Conservation (phyloP, 2,888 invertebrate genomes). For the Phalera bucephala region DNA sequence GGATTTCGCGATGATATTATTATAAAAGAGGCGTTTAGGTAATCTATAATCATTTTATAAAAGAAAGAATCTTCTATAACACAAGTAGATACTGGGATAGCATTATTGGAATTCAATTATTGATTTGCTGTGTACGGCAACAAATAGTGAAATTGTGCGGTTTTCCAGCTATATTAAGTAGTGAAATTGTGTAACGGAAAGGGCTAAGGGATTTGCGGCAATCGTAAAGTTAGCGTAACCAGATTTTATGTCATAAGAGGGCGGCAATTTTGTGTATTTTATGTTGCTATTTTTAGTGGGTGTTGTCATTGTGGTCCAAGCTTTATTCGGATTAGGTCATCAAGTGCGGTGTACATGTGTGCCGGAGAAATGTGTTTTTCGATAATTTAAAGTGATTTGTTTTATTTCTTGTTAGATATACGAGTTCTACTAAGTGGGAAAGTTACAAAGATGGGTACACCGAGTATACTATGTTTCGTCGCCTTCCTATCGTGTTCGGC, state of each 20-base stretch:
- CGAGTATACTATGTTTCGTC: constrained; percentile 62
- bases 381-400: constrained; percentile 58
- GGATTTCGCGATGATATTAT: constrained; percentile 72
- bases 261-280: constrained; percentile 54
- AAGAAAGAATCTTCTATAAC: constrained; percentile 7
- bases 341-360: constrained; percentile 77
- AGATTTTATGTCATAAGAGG: constrained; percentile 54
- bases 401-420: constrained; percentile 74
- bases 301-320: constrained; percentile 79
- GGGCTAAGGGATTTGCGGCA: constrained; percentile 34
- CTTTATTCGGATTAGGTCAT: constrained; percentile 80
- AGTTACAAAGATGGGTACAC: constrained; percentile 66
- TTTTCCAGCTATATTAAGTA: constrained; percentile 41
- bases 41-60: constrained; percentile 37
- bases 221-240: constrained; percentile 29
- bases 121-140: constrained; percentile 63
- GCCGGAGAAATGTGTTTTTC: constrained; percentile 66
- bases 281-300: constrained; percentile 85
- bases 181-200: constrained; percentile 43
- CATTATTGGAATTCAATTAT: constrained; percentile 55
- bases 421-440: constrained; percentile 63
- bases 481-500: constrained; percentile 63
- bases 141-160: constrained; percentile 57
- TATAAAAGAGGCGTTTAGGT: constrained; percentile 67
- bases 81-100: constrained; percentile 14